Base-by-base conservation (phyloP, 2,888 invertebrate genomes). In the Phlogophora meticulosa region DNA sequence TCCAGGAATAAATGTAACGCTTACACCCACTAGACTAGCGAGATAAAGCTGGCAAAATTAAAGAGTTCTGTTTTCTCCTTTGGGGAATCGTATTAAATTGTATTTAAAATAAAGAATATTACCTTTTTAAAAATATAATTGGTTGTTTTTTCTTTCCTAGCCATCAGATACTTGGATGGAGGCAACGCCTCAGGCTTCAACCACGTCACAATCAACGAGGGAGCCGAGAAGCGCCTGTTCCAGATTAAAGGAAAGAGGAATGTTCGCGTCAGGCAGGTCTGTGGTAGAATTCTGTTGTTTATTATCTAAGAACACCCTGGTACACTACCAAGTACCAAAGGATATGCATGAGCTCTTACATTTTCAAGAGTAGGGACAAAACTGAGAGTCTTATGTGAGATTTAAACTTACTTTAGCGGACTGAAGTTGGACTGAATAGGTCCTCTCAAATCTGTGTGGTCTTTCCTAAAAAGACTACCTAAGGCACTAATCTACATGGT, bases 161-260 rank as follows among this genome's bases (percentile, higher is more conserved):
- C 97, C 17, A 96, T 98, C 59, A 96, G 98, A 56, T 98, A 98
- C 90, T 92, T 98, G 79, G 97, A 98, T 43, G 99, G 99, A 2
- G 99, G 99, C 0, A 97, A 98, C 55, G 97, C 97, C 0, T 97
- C 97, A 4, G 99, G 99, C 0, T 99, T 99, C 94, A 97, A 96
- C 78, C 98, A 99, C 86, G 98, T 98, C 15, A 97, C 97, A 85
- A 97, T 96, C 67, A 97, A 98, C 90, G 96, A 96, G 13, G 96
- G 96, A 34, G 96, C 96, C 10, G 97, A 98, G 85, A 98, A 97
- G 84, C 96, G 97, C 57, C 95, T 99, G 57, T 98, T 98, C 96
- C 98, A 98, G 88, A 98, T 99, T 78, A 99, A 99, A 91, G 98
- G 98, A 75, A 98, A 98, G 91, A 96, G 97, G 72, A 98, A 98